These are phyloP conservation scores for Myioborus miniatus DNA, from an alignment of 2,797 vertebrate genomes.

Conservation along the genomic window DNA sequence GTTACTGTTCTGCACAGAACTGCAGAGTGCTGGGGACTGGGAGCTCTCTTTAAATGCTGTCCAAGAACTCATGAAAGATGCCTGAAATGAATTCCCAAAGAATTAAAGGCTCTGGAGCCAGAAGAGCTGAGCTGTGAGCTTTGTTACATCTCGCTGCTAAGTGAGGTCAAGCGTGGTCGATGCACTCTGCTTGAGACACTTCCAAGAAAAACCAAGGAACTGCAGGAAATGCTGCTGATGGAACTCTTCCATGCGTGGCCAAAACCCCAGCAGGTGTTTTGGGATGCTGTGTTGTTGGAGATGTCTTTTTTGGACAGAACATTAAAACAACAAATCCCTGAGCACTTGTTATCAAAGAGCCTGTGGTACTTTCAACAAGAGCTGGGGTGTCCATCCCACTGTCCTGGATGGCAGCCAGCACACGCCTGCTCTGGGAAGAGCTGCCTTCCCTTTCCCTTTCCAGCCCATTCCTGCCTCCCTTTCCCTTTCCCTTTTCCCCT, in stretches of 20 bases:
- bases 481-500: too few species aligned
- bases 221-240: conserved; percentile 54
- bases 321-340: conserved; percentile 66
- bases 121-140: conserved; percentile 21
- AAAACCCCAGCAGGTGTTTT: conserved; percentile 62
- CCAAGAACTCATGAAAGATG: conserved; percentile 23
- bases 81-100: conserved; percentile 38
- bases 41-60: conserved; percentile 20
- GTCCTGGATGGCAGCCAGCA: conserved; percentile 50
- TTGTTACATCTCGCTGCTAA: conserved; percentile 35
- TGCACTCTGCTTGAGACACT: conserved; percentile 25
- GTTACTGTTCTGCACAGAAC: not conserved
- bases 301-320: conserved; percentile 67
- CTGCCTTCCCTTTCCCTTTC: not conserved
- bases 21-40: not conserved
- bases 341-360: conserved; percentile 66
- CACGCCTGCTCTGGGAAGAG: not conserved
- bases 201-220: conserved; percentile 57
- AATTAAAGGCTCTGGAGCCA: conserved; percentile 33
- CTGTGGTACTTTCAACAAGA: conserved; percentile 49
- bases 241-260: conserved; percentile 52
- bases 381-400: conserved; percentile 56
- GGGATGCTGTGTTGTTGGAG: conserved; percentile 24
- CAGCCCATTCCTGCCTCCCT: not conserved
- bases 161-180: conserved; percentile 54